Conservation (phyloP, 2,888 invertebrate species). For the Argyresthia albistria region DNA sequence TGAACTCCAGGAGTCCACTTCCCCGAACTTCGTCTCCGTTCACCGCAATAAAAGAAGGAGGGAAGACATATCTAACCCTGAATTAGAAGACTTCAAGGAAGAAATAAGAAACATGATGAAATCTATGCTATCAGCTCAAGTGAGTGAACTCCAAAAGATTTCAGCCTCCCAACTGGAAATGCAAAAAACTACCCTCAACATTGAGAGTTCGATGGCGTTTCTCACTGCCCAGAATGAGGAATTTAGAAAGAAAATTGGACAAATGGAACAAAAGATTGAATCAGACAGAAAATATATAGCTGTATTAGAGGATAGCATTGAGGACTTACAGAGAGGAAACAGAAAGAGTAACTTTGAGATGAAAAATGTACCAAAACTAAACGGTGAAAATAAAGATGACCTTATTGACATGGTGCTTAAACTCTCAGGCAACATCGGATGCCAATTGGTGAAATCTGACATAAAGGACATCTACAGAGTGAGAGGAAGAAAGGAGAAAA, state of each 20-base stretch:
- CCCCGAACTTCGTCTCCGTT: no score
- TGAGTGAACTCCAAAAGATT: background rate
- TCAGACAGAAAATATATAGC: constrained; percentile 10
- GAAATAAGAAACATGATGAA: background rate
- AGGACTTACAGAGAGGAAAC: constrained; percentile 9
- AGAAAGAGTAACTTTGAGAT: constrained; percentile 12
- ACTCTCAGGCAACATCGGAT: no score
- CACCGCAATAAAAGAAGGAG: no score
- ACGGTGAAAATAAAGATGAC: constrained; percentile 11
- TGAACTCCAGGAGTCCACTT: no score
- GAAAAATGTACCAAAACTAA: constrained; percentile 12
- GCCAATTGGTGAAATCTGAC: no score
- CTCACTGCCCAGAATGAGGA: constrained; percentile 10
- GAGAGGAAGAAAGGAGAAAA: no score
- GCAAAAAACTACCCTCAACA: constrained; percentile 3
- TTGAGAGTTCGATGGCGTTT: constrained; percentile 8
- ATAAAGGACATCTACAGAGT: no score
- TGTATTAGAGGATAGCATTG: constrained; percentile 10
- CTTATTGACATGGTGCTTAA: constrained; percentile 11
- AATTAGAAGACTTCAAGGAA: background rate
- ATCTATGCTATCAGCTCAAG: background rate
- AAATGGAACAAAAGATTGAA: constrained; percentile 1
- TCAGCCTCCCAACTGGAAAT: constrained; percentile 1
- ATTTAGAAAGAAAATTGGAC: constrained; percentile 6
- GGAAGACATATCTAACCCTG: no score